Evolutionary conservation across 2,113 vertebrate species (phyloP).

Genomic region (Cryptotis parvus): DNA sequence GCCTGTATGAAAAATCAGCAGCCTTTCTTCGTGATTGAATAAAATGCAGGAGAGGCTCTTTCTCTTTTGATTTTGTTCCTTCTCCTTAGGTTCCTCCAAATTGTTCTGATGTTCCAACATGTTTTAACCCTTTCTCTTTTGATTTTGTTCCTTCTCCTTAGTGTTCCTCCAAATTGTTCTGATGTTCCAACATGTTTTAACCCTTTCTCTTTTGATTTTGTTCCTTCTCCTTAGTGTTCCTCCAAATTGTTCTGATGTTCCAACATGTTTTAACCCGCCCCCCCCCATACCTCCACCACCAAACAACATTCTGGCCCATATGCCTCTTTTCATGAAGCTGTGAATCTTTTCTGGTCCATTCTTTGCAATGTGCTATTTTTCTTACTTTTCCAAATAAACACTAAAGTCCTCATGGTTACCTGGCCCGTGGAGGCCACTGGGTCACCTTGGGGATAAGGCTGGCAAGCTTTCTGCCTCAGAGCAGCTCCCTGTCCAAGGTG

Average conservation of each 20-base stretch:
- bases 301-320: not conserved
- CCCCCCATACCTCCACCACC: not conserved
- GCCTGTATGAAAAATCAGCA: conserved; percentile 3
- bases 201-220: not conserved
- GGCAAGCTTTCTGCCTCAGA: not conserved
- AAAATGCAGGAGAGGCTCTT: not conserved
- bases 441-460: not conserved
- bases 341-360: not conserved
- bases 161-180: conserved; percentile 8
- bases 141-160: conserved; percentile 11
- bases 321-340: not conserved
- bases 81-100: not conserved
- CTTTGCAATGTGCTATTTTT: not conserved
- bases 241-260: conserved; percentile 33
- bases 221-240: conserved; percentile 23
- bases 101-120: conserved; percentile 31
- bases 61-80: not conserved
- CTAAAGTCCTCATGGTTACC: not conserved
- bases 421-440: not conserved
- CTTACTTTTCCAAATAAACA: conserved; percentile 51
- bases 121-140: not conserved
- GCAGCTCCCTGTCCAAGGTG: not conserved
- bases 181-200: conserved; percentile 22
- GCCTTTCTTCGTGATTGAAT: conserved; percentile 26
- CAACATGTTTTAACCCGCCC: conserved; percentile 8